phyloP scores from a whole-genome alignment of 2,113 vertebrate species.

The Equus przewalskii region DNA sequence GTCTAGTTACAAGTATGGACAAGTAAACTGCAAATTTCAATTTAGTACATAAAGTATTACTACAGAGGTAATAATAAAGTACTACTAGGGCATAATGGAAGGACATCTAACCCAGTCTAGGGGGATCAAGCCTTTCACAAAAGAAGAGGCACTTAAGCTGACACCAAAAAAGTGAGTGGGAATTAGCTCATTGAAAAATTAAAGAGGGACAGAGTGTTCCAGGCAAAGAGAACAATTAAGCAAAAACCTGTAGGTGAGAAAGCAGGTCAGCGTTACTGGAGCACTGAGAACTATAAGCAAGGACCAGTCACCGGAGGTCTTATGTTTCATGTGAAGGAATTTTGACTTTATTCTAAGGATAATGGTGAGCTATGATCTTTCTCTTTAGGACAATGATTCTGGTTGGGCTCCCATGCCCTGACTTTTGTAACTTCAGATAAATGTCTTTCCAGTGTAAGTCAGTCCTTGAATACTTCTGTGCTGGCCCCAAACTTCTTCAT shows the following conservation, averaged over 20 bases:
- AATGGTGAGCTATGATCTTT: not conserved
- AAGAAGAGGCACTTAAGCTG: not conserved
- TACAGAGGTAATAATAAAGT: not conserved
- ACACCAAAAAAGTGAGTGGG: not conserved
- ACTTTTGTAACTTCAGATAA: not conserved
- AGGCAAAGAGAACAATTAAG: not conserved
- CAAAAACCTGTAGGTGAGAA: not conserved
- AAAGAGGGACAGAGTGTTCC: not conserved
- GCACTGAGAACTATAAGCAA: not conserved
- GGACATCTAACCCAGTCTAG: not conserved
- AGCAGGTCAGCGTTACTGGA: not conserved
- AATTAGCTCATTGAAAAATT: constrained; percentile 11
- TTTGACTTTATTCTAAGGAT: not conserved
- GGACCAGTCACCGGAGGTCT: not conserved
- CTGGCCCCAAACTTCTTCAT: not conserved
- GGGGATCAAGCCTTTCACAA: not conserved
- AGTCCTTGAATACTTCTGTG: not conserved
- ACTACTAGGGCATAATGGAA: not conserved
- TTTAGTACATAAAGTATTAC: not conserved
- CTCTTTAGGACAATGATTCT: not conserved
- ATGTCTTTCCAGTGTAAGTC: not conserved
- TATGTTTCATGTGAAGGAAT: not conserved
- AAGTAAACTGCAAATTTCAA: not conserved
- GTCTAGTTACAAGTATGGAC: constrained; percentile 5
- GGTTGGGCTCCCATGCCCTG: not conserved